Evolutionary conservation across 1,140 invertebrate species (phyloP), one percentile per base, ranked within the genome.

Genomic region (Asbolus verrucosus): DNA sequence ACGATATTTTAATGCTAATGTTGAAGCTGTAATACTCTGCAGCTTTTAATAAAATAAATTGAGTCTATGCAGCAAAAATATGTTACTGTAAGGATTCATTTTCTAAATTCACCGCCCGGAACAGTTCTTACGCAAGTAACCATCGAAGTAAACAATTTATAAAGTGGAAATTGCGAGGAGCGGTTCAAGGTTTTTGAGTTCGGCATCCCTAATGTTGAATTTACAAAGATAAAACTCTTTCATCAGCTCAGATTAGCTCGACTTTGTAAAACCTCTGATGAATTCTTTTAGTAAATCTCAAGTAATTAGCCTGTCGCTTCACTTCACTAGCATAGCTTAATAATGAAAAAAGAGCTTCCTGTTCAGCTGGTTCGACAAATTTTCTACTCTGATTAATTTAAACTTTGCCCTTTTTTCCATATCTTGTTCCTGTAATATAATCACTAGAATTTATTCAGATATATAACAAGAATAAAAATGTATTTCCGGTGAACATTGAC

Each of bases 211-310:
- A 50, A 50, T 50, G 43, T 50, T 13, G 18, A 21, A 54, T 54
- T 54, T 54, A 63, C 61, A 63, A 63, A 63, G 61, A 63, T 63
- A 27, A 41, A 63, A 41, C 33, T 63, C 39, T 63, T 63, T 63
- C 33, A 63, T 63, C 61, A 41, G 61, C 41, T 21, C 6, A 41
- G 61, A 67, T 54, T 67, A 54, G 31, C 16, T 41, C 31, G 31
- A 54, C 41, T 18, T 54, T 50, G 65, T 14, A 33, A 50, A 67
- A 50, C 41, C 65, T 50, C 65, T 54, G 41, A 54, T 36, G 43
- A 31, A 67, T 67, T 38, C 43, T 36, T 67, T 38, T 50, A 50
- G 21, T 33, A 50, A 50, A 67, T 67, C 31, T 50, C 65, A 8
- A 67, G 39, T 67, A 67, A 67, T 67, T 67, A 67, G 30, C 30